Evolutionary conservation across 2,888 invertebrate genomes (phyloP).

Genomic region (Oligia strigilis): DNA sequence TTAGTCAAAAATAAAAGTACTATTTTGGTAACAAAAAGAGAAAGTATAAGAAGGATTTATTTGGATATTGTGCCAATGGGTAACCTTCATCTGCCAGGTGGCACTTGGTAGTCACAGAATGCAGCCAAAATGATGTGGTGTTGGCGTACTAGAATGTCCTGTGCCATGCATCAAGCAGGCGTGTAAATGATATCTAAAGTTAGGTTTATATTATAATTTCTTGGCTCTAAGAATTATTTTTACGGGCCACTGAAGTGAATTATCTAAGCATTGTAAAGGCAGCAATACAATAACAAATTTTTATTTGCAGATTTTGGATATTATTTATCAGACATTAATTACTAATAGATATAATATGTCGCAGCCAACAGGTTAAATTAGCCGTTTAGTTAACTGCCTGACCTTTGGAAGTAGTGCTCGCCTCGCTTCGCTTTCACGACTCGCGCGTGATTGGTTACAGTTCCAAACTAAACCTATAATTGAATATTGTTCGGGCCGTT

Average conservation of each 20-base stretch:
- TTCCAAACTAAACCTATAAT: too few relatives aligned
- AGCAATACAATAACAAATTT: slow-evolving; percentile 4
- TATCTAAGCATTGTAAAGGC: not conserved
- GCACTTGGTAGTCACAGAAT: slow-evolving; percentile 2
- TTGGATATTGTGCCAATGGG: not conserved
- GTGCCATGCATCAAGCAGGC: slow-evolving; percentile 4
- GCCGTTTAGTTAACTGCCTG: too few relatives aligned
- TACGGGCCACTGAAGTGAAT: slow-evolving; percentile 1
- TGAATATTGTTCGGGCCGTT: too few relatives aligned
- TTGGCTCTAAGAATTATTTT: slow-evolving; percentile 9
- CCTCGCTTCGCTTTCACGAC: too few relatives aligned
- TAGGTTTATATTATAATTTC: slow-evolving; percentile 34
- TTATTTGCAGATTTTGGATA: slow-evolving; percentile 17
- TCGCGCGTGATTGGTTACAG: too few relatives aligned
- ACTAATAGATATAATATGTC: not conserved
- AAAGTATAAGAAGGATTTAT: too few relatives aligned
- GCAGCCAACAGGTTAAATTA: too few relatives aligned
- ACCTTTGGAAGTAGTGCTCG: too few relatives aligned
- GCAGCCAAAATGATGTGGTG: not conserved
- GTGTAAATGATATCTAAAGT: slow-evolving; percentile 5
- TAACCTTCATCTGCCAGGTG: not conserved
- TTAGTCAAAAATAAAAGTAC: slow-evolving; percentile 4
- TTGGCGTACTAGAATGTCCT: not conserved
- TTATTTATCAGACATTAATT: slow-evolving; percentile 8
- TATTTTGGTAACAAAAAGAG: slow-evolving; percentile 2